Evolutionary conservation across 2,797 vertebrate genomes (phyloP).

Genomic region (Lepus oiostolus): DNA sequence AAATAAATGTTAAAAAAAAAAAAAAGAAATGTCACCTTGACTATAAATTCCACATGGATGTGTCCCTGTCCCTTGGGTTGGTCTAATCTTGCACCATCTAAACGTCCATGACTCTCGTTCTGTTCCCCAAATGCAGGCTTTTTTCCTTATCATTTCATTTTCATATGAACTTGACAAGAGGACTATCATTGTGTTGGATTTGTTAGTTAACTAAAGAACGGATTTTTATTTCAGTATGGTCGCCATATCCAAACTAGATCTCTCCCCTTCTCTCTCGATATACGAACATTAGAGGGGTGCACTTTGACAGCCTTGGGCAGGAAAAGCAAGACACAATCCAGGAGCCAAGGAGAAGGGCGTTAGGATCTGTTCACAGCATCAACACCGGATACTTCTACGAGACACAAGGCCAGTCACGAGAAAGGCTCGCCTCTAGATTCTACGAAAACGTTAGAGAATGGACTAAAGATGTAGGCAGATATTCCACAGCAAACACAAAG

Average conservation of each 20-base stretch:
- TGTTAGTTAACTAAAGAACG: constrained; percentile 25
- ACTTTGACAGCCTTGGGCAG: neutral
- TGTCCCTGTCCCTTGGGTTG: neutral
- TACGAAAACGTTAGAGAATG: neutral
- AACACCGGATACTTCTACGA: neutral
- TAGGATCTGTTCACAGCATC: neutral
- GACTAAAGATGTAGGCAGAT: neutral
- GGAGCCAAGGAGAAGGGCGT: neutral
- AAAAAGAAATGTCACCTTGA: no score
- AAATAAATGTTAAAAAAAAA: no score
- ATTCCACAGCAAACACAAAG: neutral
- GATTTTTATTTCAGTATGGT: constrained; percentile 19
- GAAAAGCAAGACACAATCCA: neutral
- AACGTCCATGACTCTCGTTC: neutral
- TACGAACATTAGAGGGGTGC: neutral
- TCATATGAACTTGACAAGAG: neutral
- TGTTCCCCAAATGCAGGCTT: neutral
- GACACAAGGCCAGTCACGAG: neutral
- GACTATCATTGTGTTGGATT: neutral
- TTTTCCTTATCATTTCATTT: constrained; percentile 20
- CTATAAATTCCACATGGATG: neutral
- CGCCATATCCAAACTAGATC: neutral
- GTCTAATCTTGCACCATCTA: neutral
- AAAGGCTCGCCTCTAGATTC: neutral
- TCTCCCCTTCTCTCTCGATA: neutral